phyloP scores from a whole-genome alignment of 2,888 invertebrate species.

The Troides aeacus region DNA sequence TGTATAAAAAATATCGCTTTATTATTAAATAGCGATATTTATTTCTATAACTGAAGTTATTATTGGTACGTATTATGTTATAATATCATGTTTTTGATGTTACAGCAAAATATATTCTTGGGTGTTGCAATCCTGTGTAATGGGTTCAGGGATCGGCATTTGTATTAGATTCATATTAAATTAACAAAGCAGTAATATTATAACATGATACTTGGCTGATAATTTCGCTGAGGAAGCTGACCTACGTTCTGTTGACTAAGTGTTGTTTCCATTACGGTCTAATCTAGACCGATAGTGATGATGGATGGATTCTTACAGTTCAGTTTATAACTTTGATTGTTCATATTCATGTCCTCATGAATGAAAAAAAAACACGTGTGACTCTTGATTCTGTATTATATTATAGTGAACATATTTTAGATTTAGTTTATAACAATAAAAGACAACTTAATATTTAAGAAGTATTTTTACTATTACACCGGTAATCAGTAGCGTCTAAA shows the following conservation, averaged over 20 bases:
- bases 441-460: too few relatives aligned
- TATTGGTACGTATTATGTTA: too few relatives aligned
- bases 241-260: background rate
- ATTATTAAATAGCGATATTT: background rate
- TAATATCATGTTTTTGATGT: too few relatives aligned
- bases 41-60: background rate
- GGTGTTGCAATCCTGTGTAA: background rate
- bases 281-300: constrained; percentile 8
- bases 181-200: constrained; percentile 10
- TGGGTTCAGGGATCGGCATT: constrained; percentile 1
- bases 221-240: constrained; percentile 12
- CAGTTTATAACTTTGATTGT: background rate
- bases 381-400: too few relatives aligned
- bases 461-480: too few relatives aligned
- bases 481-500: too few relatives aligned
- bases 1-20: too few relatives aligned
- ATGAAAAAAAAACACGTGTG: background rate
- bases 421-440: too few relatives aligned
- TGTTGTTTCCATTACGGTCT: constrained; percentile 23
- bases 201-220: constrained; percentile 11
- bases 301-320: constrained; percentile 7
- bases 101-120: too few relatives aligned
- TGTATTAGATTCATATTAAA: constrained; percentile 9
- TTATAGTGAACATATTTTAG: too few relatives aligned
- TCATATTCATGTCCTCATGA: background rate